Conservation (phyloP, 2,888 invertebrate species). For the Theristus sp. region DNA sequence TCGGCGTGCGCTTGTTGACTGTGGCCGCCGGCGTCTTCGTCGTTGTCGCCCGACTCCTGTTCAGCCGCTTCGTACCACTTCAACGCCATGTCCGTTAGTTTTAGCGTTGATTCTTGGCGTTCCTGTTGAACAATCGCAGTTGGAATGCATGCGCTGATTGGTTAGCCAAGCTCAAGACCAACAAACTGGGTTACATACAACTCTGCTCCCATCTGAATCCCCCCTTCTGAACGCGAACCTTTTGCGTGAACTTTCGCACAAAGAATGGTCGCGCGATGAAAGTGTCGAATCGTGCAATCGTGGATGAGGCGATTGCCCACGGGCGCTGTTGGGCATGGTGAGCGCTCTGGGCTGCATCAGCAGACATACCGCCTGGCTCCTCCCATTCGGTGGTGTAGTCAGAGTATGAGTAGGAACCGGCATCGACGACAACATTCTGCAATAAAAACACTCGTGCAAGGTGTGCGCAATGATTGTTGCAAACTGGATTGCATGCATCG, state of each 20-base stretch:
- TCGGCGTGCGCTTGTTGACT: no score
- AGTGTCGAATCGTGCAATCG: conserved; percentile 48
- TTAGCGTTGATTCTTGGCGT: conserved; percentile 54
- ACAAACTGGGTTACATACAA: no score
- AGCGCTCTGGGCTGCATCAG: conserved; percentile 42
- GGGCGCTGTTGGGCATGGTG: conserved; percentile 50
- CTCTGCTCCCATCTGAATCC: neutral
- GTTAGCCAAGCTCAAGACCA: no score
- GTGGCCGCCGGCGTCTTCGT: conserved; percentile 11
- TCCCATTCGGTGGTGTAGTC: conserved; percentile 54
- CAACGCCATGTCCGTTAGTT: conserved; percentile 85
- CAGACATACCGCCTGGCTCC: conserved; percentile 61
- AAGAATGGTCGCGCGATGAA: conserved; percentile 90
- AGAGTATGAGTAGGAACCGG: conserved; percentile 30
- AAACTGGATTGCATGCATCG: no score
- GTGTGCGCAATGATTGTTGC: no score
- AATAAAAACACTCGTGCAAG: no score
- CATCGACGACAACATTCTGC: conserved; percentile 72
- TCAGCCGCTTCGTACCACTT: conserved; percentile 92
- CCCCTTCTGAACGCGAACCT: conserved; percentile 44
- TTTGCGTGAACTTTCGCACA: conserved; percentile 79
- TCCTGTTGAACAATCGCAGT: no score
- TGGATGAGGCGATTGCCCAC: neutral
- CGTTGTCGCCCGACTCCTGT: conserved; percentile 42
- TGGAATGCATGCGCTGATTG: no score